Percentiles rank a stretch among this genome's conserved stretches.
These are phyloP conservation scores for Meiosimyza platycephala DNA, from an alignment of 2,888 invertebrate species.

Conservation along the genomic window DNA sequence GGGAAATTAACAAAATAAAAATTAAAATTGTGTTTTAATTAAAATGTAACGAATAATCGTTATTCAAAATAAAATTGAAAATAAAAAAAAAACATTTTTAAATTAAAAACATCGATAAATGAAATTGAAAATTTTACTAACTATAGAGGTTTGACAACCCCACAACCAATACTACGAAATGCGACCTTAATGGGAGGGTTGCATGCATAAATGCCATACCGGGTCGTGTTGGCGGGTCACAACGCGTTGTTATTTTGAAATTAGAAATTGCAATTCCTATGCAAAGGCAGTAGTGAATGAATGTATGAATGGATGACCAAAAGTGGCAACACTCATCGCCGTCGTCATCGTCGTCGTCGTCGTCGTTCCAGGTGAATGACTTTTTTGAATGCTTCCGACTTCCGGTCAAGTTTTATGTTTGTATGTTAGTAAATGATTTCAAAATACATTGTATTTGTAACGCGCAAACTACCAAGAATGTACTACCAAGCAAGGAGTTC, in stretches of 20 bases:
- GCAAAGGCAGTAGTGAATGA: background rate
- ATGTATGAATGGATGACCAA: conserved; percentile 4
- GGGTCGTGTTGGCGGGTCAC: background rate
- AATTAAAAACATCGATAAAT: background rate
- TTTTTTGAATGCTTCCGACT: conserved; percentile 59
- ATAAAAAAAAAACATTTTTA: too few species aligned
- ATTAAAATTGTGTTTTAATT: background rate
- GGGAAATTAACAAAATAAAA: background rate
- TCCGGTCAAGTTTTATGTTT: conserved; percentile 59
- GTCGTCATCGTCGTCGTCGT: conserved; percentile 4
- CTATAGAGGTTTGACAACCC: background rate
- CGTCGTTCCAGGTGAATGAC: conserved; percentile 61
- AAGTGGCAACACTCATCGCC: background rate
- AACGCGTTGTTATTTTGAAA: background rate
- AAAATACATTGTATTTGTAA: background rate
- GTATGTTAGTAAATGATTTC: background rate
- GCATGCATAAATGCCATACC: conserved; percentile 16
- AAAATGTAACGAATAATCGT: background rate
- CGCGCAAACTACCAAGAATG: background rate
- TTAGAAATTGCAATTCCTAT: conserved; percentile 12
- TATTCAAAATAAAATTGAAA: too few species aligned
- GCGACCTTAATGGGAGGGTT: conserved; percentile 22
- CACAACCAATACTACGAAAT: background rate
- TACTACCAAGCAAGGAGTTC: conserved; percentile 7
- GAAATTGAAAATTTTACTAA: background rate